Base-by-base conservation (phyloP, 2,888 invertebrate genomes). In the Lottia gigantea region DNA sequence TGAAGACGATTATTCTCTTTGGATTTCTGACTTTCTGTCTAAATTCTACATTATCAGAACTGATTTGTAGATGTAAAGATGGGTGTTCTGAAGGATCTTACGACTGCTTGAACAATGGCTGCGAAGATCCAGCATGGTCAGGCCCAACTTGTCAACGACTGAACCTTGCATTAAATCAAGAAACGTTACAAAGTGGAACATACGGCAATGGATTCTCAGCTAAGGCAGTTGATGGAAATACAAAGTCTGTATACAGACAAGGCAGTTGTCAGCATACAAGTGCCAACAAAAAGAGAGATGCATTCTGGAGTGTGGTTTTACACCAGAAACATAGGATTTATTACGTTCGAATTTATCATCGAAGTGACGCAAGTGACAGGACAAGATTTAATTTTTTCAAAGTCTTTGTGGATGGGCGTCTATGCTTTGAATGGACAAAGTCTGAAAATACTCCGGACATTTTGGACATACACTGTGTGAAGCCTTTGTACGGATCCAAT, bases 301-400 rank as follows among this genome's bases (percentile, higher is more conserved):
- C 55, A 11, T 55, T 55, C 15, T 55, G 55, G 55, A 55, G 55
- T 55, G 19, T 55, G 12, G 11, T 55, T 55, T 23, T 55, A 23
- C 23, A 19, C 11, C 19, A 55, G 12, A 55, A 55, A 23, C 19
- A 19, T 23, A 23, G 14, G 55, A 55, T 55, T 55, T 55, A 55
- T 55, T 23, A 55, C 23, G 23, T 55, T 19, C 55, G 55, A 23
- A 55, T 55, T 55, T 55, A 55, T 55, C 19, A 55, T 23, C 19
- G 55, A 19, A 19, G 12, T 23, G 55, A 55, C 23, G 55, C 55
- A 19, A 19, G 23, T 14, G 55, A 55, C 14, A 55, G 19, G 19
- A 55, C 55, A 55, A 67, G 67, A 61, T 8, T 49, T 26, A 67
- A 31, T 1, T 49, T 49, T 40, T 55, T 61, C 19, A n/a, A 67